Evolutionary conservation across 2,797 vertebrate species (phyloP).

Genomic region (Phataginus tricuspis): DNA sequence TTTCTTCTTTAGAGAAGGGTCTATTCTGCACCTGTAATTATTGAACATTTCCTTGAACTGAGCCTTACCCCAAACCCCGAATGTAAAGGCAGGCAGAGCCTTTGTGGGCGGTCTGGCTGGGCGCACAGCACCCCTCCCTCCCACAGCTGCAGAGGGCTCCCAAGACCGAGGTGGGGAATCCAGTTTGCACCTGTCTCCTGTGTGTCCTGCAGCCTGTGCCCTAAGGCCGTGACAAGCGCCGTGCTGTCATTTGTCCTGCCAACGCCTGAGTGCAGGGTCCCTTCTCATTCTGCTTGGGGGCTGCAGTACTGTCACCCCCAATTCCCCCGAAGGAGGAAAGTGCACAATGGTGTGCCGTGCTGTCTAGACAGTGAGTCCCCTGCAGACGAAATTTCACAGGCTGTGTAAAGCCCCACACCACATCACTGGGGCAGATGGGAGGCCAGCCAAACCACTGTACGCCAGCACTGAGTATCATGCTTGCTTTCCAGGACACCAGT

Average conservation of each 20-base stretch:
- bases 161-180: neutral
- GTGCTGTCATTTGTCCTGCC: fast-evolving
- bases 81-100: fast-evolving
- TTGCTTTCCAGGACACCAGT: neutral
- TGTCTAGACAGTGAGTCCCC: neutral
- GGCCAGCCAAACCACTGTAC: neutral
- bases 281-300: fast-evolving
- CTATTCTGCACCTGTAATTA: too few species aligned
- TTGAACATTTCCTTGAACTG: fast-evolving
- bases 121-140: too few species aligned
- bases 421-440: neutral
- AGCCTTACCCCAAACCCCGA: neutral
- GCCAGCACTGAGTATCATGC: fast-evolving
- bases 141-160: neutral
- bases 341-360: neutral
- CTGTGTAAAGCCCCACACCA: fast-evolving
- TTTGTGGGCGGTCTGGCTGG: neutral
- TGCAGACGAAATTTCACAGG: neutral
- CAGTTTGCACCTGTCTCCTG: neutral
- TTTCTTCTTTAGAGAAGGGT: too few species aligned
- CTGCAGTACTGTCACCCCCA: too few species aligned
- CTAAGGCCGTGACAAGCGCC: neutral
- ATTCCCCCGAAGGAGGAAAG: too few species aligned
- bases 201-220: fast-evolving
- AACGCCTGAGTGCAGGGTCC: fast-evolving